These are phyloP conservation scores for Tanytarsus gracilentus DNA, from an alignment of 2,888 invertebrate genomes.

Conservation along the genomic window DNA sequence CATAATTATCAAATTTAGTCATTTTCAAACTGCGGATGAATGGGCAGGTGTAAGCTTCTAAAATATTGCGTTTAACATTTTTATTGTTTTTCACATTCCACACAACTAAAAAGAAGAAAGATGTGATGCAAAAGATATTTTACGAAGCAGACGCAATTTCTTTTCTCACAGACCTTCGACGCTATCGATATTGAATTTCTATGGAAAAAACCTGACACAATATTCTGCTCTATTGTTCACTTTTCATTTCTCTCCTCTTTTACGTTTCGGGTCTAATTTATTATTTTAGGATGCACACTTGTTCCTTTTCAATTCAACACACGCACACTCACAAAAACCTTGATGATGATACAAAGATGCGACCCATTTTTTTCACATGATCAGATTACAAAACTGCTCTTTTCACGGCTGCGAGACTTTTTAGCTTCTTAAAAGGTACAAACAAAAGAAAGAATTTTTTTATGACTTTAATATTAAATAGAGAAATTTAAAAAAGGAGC, in stretches of 20 bases:
- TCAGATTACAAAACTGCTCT: constrained; percentile 23
- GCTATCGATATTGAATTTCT: not conserved
- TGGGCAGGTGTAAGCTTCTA: constrained; percentile 21
- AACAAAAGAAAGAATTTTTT: not conserved
- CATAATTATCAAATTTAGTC: constrained; percentile 24
- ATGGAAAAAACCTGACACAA: constrained; percentile 17
- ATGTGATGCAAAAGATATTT: constrained; percentile 25
- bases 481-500: not conserved
- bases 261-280: constrained; percentile 20
- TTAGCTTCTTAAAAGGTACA: too few relatives aligned
- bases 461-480: not conserved
- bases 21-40: constrained; percentile 17
- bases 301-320: constrained; percentile 13
- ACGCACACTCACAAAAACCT: too few relatives aligned
- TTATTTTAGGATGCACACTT: constrained; percentile 28
- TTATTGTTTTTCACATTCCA: constrained; percentile 22
- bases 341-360: not conserved
- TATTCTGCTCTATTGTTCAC: constrained; percentile 17
- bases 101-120: not conserved
- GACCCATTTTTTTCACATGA: not conserved
- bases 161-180: constrained; percentile 18
- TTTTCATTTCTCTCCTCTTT: not conserved
- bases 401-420: constrained; percentile 16
- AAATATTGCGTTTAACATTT: constrained; percentile 28
- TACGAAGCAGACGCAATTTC: constrained; percentile 2